Base-by-base conservation (phyloP, 2,888 invertebrate species). In the Hipparchia sbordonii region DNA sequence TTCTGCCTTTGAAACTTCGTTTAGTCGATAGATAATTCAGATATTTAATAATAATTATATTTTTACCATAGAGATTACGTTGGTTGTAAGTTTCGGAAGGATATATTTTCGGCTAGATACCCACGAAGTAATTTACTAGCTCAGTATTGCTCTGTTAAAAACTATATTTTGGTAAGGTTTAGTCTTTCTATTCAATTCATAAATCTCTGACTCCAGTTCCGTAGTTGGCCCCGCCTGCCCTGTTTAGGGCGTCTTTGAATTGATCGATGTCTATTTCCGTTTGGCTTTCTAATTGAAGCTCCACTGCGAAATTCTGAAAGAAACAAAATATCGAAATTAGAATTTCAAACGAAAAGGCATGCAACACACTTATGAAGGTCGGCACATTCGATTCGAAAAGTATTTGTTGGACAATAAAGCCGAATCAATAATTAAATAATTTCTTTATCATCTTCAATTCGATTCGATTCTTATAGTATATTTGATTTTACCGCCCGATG, bases 191-290 rank as follows among this genome's bases (percentile, higher is more conserved):
- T 68, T 67, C 66, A 86, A 87, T 90, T 94, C 93, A 94, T 92
- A 93, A 94, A 83, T 96, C 96, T 84, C 96, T 94, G 79, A 96
- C 93, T 61, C 97, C 97, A 66, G 97, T 97, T 68, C 97, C 97
- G 83, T 97, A 97, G 89, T 97, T 97, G 71, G 97, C 97, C 77
- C 97, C 97, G 56, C 97, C 96, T 73, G 97, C 97, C 85, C 95
- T 95, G 81, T 95, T 95, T 82, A 97, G 87, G 75, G 95, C 95
- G 72, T 95, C 95, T 82, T 95, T 95, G 86, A 97, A 96, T 85
- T 95, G 94, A 78, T 96, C 95, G 83, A 96, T 95, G 83, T 95
- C 95, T 87, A 97, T 94, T 83, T 97, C 97, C 57, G 94, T 90
- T 83, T 95, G 93, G 80, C 95, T 95, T 85, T 96, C 96, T 82